Evolutionary conservation across 1,140 invertebrate genomes (phyloP).

Genomic region (Trissolcus basalis): DNA sequence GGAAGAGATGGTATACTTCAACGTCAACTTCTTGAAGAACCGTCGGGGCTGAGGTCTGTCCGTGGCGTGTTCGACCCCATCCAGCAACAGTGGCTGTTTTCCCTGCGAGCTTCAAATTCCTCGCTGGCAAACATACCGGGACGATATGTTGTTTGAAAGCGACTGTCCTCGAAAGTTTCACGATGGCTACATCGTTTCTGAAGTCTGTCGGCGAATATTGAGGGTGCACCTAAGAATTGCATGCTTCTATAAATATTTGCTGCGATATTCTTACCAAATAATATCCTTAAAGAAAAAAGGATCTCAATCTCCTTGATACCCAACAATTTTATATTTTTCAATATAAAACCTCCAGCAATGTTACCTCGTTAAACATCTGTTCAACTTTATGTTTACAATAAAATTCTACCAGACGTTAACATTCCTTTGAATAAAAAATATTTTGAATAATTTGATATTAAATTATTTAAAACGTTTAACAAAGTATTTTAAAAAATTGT

Average conservation of each 20-base stretch:
- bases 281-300: too few relatives aligned
- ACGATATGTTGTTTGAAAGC: constrained; percentile 92
- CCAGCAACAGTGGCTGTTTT: constrained; percentile 92
- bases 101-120: constrained; percentile 85
- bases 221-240: constrained; percentile 81
- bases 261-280: too few relatives aligned
- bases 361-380: too few relatives aligned
- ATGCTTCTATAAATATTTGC: background rate
- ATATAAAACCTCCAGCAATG: too few relatives aligned
- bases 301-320: too few relatives aligned
- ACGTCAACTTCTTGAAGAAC: constrained; percentile 80
- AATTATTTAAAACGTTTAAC: too few relatives aligned
- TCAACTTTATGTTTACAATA: too few relatives aligned
- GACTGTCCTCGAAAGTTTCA: constrained; percentile 87
- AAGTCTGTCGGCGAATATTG: constrained; percentile 92
- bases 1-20: constrained; percentile 60
- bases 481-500: too few relatives aligned
- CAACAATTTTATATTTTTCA: too few relatives aligned
- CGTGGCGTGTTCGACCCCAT: constrained; percentile 91
- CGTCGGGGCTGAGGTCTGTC: constrained; percentile 86
- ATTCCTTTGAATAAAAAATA: too few relatives aligned
- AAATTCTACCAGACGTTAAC: too few relatives aligned
- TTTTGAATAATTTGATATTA: too few relatives aligned
- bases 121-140: constrained; percentile 88
- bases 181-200: constrained; percentile 90